Conservation (phyloP, 2,888 invertebrate species). For the Isotomurus palustris region DNA sequence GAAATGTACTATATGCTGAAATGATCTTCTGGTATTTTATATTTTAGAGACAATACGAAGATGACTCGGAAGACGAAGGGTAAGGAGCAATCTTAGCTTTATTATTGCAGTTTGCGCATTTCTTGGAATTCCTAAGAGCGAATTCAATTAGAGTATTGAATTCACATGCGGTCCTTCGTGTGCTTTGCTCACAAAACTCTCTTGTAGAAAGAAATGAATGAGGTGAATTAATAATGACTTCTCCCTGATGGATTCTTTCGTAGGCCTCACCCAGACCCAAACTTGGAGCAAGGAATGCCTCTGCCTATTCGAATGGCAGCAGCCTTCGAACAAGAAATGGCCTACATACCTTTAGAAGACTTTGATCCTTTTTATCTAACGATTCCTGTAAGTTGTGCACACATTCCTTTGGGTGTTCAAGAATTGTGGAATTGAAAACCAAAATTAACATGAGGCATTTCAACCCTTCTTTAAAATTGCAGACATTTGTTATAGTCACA, state of each 20-base stretch:
- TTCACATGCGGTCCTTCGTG: too few species aligned
- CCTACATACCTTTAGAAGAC: conserved; percentile 16
- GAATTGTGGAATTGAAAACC: not conserved
- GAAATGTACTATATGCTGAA: too few species aligned
- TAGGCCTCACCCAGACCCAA: conserved; percentile 53
- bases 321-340: conserved; percentile 68
- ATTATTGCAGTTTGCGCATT: too few species aligned
- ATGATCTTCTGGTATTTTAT: too few species aligned
- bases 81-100: too few species aligned
- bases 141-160: not conserved
- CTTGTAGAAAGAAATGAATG: not conserved
- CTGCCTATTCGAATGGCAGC: conserved; percentile 91
- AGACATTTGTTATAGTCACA: conserved; percentile 98
- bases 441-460: not conserved
- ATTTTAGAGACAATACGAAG: conserved; percentile 83
- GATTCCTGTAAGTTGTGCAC: conserved; percentile 13
- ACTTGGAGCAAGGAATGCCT: conserved; percentile 60
- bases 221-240: not conserved
- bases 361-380: conserved; percentile 12
- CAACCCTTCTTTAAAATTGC: conserved; percentile 46
- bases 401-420: not conserved
- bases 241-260: not conserved
- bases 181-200: too few species aligned
- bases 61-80: conserved; percentile 95
- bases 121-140: not conserved